Conservation (phyloP, 2,888 invertebrate species). For the Cantharis rufa region DNA sequence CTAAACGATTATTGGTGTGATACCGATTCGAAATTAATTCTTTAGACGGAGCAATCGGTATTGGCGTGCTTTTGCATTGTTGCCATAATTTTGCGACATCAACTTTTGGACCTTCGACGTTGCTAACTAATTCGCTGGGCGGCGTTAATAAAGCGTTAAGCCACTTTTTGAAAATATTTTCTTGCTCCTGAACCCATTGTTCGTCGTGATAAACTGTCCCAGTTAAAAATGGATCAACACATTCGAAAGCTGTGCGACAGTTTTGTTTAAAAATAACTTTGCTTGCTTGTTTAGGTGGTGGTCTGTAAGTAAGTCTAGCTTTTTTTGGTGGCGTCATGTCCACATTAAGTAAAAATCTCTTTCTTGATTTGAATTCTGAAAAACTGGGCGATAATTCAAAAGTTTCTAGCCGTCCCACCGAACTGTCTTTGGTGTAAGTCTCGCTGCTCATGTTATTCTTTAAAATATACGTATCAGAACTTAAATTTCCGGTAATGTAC, state of each 20-base stretch:
- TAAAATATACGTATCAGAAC: slow-evolving; percentile 59
- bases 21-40: slow-evolving; percentile 71
- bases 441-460: slow-evolving; percentile 52
- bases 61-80: slow-evolving; percentile 68
- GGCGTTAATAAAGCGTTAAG: slow-evolving; percentile 77
- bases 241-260: slow-evolving; percentile 6
- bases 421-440: slow-evolving; percentile 37
- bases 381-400: neutral
- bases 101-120: slow-evolving; percentile 63
- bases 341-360: neutral
- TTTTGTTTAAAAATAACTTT: slow-evolving; percentile 8
- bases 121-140: slow-evolving; percentile 72
- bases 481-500: slow-evolving; percentile 46
- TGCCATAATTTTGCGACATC: slow-evolving; percentile 78
- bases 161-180: slow-evolving; percentile 76
- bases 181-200: slow-evolving; percentile 69
- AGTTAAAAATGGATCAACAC: slow-evolving; percentile 68
- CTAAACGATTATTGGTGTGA: slow-evolving; percentile 68
- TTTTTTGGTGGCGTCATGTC: neutral
- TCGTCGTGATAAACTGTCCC: slow-evolving; percentile 70
- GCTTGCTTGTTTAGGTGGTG: slow-evolving; percentile 3
- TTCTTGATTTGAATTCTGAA: neutral
- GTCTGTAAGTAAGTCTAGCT: neutral
- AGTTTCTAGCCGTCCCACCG: neutral
- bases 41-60: slow-evolving; percentile 70